Evolutionary conservation across 1,140 invertebrate genomes (phyloP), one percentile per base, ranked within the genome.

Genomic region (Drosophila dunni): DNA sequence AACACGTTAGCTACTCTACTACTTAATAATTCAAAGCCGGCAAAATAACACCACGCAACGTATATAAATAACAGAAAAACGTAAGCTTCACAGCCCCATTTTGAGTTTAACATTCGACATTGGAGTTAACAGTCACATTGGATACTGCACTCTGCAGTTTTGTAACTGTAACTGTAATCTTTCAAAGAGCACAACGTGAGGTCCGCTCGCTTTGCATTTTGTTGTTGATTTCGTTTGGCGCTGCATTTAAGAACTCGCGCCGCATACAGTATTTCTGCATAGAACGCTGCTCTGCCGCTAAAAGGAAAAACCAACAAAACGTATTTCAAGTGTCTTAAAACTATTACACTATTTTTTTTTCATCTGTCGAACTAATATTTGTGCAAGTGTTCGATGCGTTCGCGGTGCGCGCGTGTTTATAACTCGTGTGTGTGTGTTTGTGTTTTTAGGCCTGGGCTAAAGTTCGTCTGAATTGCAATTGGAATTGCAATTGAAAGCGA

Each of bases 401-500:
- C 72, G 70, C 44, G 73, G 34, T 3, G 6, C 56, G 65, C 58
- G 75, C 54, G 58, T 82, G 67, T 68, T 36, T 57, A 33, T 51
- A 24, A 33, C 46, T 38, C 24, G 17, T 53, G 57, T 58, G 51
- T 60, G 53, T 54, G 34, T 54, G 48, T 57, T 42, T 65, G 53
- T 51, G 38, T 60, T 48, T 64, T 44, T 42, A 13, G 40, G 75
- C 63, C 79, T 73, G 79, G 80, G 60, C 81, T 80, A 54, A 80
- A 84, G 67, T 80, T 83, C 77, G 36, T 40, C 13, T 40, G 20
- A 9, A 56, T 66, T 70, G 71, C 51, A 66, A 70, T 61, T 75
- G 56, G 68, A 71, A 88, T 61, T 72, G 56, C 72, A 71, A 88
- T 88, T 86, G 79, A 83, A 88, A 86, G 83, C 84, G 79, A 78